phyloP scores from a whole-genome alignment of 2,113 vertebrate species.

The Urocolius indicus region DNA sequence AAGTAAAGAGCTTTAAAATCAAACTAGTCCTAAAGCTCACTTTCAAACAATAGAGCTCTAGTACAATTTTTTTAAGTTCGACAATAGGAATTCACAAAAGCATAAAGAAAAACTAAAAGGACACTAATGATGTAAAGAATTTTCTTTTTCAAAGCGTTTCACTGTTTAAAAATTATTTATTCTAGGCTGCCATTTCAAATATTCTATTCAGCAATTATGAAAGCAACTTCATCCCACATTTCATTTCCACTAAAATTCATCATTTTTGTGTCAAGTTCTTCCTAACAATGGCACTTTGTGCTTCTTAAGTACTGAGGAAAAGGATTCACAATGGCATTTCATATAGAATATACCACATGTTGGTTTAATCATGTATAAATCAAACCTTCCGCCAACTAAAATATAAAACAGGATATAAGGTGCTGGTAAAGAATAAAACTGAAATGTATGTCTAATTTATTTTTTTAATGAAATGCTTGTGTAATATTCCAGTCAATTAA shows the following conservation, averaged over 20 bases:
- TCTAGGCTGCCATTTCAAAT: background rate
- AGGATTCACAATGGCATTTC: background rate
- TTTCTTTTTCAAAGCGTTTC: background rate
- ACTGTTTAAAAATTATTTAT: background rate
- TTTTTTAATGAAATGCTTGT: background rate
- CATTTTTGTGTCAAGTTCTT: background rate
- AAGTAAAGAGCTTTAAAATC: background rate
- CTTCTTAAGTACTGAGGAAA: background rate
- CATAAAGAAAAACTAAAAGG: background rate
- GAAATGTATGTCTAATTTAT: background rate
- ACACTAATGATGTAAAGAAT: background rate
- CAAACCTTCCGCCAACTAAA: background rate
- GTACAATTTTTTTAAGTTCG: background rate
- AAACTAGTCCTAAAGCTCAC: background rate
- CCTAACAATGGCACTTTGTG: background rate
- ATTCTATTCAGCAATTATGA: background rate
- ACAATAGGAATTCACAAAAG: background rate
- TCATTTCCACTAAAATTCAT: constrained; percentile 22
- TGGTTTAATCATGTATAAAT: background rate
- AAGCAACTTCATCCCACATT: background rate
- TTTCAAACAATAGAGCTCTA: background rate
- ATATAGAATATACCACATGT: background rate
- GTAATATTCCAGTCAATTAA: background rate
- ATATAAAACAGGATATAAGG: background rate
- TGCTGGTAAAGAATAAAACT: background rate